Percentiles rank a stretch among this genome's conserved stretches.
Conservation (phyloP, 2,888 invertebrate genomes). For the Microctonus brassicae region DNA sequence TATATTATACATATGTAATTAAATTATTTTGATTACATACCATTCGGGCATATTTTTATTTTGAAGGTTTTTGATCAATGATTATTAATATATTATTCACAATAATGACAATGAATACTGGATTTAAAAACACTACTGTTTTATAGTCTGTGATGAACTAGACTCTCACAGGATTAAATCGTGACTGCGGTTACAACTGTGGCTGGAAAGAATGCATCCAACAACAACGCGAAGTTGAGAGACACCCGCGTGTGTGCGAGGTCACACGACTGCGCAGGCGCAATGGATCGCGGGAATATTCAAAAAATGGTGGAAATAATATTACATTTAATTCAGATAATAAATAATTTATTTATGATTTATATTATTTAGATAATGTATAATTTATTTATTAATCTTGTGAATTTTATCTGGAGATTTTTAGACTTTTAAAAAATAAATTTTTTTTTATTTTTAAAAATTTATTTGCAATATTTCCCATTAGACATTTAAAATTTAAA, state of each 20-base stretch:
- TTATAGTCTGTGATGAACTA: neutral
- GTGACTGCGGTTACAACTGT: slow-evolving; percentile 1
- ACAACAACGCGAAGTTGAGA: neutral
- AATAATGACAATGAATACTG: neutral
- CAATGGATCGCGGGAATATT: slow-evolving; percentile 6
- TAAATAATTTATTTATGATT: too few species aligned
- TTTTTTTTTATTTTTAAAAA: too few species aligned
- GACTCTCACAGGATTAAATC: neutral
- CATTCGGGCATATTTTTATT: slow-evolving; percentile 1
- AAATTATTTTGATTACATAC: neutral
- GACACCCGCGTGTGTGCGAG: neutral
- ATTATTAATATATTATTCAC: neutral
- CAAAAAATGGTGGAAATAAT: neutral
- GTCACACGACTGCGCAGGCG: neutral
- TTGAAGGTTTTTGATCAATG: neutral
- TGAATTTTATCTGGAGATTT: too few species aligned
- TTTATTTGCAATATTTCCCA: too few species aligned
- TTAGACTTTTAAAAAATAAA: too few species aligned
- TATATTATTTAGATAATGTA: too few species aligned
- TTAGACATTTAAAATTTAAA: too few species aligned
- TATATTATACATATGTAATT: too few species aligned
- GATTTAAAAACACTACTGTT: neutral
- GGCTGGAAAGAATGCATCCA: neutral
- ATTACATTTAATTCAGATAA: too few species aligned
- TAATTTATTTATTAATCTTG: too few species aligned